A percentile compares a stretch with the other conserved stretches of the same genome.
These are phyloP conservation scores for Hyalella azteca DNA, from an alignment of 2,888 invertebrate genomes.

Conservation along the genomic window DNA sequence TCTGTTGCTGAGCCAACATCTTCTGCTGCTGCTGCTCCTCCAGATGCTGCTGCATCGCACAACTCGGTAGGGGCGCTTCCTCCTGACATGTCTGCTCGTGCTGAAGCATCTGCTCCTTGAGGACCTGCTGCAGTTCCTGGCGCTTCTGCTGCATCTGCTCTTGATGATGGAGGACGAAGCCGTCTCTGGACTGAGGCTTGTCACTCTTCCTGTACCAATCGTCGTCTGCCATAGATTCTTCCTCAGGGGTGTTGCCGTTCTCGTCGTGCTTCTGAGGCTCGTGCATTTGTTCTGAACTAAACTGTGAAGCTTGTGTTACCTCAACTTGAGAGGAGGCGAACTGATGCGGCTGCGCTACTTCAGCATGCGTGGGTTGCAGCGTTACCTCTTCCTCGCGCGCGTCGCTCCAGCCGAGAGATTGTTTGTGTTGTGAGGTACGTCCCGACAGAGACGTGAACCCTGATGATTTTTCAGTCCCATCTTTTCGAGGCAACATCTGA, in stretches of 20 bases:
- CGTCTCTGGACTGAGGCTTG: not conserved
- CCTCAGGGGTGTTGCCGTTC: slow-evolving; percentile 36
- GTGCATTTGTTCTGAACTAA: not conserved
- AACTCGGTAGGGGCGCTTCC: not conserved
- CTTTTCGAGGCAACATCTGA: no score
- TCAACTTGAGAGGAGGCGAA: not conserved
- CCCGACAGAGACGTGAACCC: no score
- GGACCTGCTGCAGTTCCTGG: not conserved
- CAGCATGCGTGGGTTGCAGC: no score
- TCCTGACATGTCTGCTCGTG: not conserved
- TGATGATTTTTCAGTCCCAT: no score
- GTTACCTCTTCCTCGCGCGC: not conserved
- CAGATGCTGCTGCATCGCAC: not conserved
- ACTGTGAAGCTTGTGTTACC: not conserved
- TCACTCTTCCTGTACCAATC: slow-evolving; percentile 15
- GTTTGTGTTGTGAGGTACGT: not conserved
- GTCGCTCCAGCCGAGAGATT: not conserved
- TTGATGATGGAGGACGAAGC: no score
- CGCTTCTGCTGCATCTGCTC: not conserved
- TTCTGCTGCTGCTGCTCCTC: not conserved
- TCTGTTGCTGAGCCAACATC: slow-evolving; percentile 11
- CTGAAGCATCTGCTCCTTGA: not conserved
- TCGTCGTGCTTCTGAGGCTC: slow-evolving; percentile 39
- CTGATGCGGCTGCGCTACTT: no score
- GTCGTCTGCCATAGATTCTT: not conserved